Evolutionary conservation across 2,797 vertebrate species (phyloP).

Genomic region (Harpagifer antarcticus): DNA sequence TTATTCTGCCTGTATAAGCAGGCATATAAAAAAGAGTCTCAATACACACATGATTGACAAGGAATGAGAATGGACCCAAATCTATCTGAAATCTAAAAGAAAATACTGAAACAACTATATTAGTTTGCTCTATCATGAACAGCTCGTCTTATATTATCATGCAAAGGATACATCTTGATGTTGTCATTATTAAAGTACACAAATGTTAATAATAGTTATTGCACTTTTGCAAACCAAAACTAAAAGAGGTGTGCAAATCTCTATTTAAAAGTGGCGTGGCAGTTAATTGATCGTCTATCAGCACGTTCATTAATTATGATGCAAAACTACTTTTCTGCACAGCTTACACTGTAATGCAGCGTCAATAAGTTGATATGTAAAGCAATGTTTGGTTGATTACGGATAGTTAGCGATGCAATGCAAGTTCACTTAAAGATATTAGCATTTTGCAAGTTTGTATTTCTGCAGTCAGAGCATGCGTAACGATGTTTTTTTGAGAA

Average conservation of each 20-base stretch:
- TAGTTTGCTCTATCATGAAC: not conserved
- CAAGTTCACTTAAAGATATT: not conserved
- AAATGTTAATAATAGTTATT: not conserved
- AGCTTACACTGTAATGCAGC: not conserved
- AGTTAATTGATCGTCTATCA: not conserved
- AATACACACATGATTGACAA: not conserved
- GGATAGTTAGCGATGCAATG: not conserved
- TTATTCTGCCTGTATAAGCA: not conserved
- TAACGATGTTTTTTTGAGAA: not conserved
- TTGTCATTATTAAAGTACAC: not conserved
- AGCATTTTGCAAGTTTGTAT: not conserved
- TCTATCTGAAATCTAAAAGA: not conserved
- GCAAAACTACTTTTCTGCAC: not conserved
- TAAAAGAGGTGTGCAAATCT: not conserved
- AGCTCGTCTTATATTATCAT: not conserved
- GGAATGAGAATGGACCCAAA: not conserved
- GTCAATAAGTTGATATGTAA: not conserved
- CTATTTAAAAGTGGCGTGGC: not conserved
- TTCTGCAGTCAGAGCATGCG: not conserved
- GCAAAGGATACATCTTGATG: not conserved
- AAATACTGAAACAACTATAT: not conserved
- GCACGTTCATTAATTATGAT: not conserved
- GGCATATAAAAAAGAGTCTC: not conserved
- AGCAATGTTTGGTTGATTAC: not conserved
- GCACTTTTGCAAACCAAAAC: not conserved